phyloP scores from a whole-genome alignment of 1,140 invertebrate species.

The Brevipalpus yothersi region DNA sequence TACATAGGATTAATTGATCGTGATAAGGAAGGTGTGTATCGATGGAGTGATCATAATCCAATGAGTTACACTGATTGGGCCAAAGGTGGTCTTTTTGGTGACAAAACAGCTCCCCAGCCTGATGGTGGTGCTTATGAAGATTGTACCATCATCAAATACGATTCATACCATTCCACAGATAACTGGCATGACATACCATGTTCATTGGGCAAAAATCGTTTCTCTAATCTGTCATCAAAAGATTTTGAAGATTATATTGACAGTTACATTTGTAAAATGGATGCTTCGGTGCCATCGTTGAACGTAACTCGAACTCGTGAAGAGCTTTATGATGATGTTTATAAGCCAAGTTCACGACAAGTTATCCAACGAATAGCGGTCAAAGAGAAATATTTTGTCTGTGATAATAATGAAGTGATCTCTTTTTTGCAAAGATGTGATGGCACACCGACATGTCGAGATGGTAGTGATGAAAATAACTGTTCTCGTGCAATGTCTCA shows the following conservation, averaged over 20 bases:
- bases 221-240: neutral
- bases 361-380: neutral
- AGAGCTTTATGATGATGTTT: conserved; percentile 2
- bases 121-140: conserved; percentile 17
- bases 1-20: conserved; percentile 17
- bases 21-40: conserved; percentile 14
- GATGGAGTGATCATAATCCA: conserved; percentile 16
- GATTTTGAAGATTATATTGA: conserved; percentile 5
- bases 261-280: conserved; percentile 15
- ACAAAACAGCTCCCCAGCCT: conserved; percentile 11
- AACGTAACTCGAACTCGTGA: neutral
- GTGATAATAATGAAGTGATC: conserved; percentile 15
- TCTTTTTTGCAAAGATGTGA: conserved; percentile 14
- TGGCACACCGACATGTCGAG: conserved; percentile 12
- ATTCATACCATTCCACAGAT: conserved; percentile 14
- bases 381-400: conserved; percentile 12
- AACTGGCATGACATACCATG: conserved; percentile 15
- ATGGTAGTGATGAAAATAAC: conserved; percentile 12
- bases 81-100: neutral
- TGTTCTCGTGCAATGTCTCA: neutral
- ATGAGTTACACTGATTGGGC: conserved; percentile 18
- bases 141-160: conserved; percentile 15
- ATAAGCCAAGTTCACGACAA: neutral
- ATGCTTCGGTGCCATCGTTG: conserved; percentile 1
- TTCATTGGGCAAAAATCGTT: neutral